A percentile compares a stretch with the other conserved stretches of the same genome.
Conservation (phyloP, 2,797 vertebrate species). For the Onychomys torridus region DNA sequence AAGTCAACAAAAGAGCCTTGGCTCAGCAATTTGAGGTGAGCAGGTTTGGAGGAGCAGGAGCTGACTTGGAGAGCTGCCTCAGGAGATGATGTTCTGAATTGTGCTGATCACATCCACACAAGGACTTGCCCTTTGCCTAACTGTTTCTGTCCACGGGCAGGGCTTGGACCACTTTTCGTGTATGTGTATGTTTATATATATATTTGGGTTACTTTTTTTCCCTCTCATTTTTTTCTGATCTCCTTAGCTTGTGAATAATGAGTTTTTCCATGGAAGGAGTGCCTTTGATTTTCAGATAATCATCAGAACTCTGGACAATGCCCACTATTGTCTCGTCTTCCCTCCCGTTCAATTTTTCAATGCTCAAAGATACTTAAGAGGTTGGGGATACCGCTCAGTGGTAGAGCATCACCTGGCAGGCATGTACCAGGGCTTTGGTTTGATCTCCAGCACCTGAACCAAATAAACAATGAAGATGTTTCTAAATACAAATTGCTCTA, state of each 20-base stretch:
- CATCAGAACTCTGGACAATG: background rate
- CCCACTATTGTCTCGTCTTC: background rate
- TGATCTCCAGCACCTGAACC: background rate
- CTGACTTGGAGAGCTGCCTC: background rate
- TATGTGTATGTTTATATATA: background rate
- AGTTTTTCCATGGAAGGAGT: constrained; percentile 4
- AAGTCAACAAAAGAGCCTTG: background rate
- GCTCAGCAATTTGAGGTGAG: background rate
- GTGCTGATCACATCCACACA: background rate
- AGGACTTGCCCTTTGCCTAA: background rate
- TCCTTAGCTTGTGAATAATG: constrained; percentile 35
- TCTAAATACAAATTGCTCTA: background rate
- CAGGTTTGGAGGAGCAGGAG: background rate
- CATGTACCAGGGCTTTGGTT: background rate
- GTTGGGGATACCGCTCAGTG: background rate
- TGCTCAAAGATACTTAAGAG: background rate
- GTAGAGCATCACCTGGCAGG: background rate
- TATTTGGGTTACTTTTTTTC: background rate
- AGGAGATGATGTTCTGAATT: background rate
- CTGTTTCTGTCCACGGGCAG: too few species aligned
- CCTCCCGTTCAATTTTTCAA: background rate
- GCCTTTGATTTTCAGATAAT: constrained; percentile 1
- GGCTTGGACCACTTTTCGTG: background rate
- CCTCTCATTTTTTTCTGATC: background rate
- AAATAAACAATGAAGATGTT: background rate